Conservation (phyloP, 2,888 invertebrate species). For the Philhelius pedissequus region DNA sequence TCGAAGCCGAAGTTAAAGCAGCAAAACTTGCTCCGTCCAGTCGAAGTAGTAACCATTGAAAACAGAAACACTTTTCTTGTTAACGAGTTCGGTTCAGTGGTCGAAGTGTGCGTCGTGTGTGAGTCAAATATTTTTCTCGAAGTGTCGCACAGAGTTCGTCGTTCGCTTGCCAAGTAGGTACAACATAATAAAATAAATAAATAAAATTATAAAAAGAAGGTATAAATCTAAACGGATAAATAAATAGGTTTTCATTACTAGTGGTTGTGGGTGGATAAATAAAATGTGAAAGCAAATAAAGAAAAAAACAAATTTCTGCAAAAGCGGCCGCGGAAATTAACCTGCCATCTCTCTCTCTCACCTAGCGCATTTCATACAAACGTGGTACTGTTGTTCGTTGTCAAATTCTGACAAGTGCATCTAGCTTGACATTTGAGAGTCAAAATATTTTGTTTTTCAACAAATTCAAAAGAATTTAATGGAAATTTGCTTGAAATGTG, state of each 20-base stretch:
- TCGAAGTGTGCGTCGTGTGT: background rate
- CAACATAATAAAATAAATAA: background rate
- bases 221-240: background rate
- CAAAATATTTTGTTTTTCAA: slow-evolving; percentile 64
- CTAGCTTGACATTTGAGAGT: slow-evolving; percentile 60
- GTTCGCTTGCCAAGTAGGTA: background rate
- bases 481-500: background rate
- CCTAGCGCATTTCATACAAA: slow-evolving; percentile 6
- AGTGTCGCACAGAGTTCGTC: background rate
- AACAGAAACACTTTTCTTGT: slow-evolving; percentile 58
- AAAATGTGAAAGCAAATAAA: slow-evolving; percentile 1
- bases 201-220: background rate
- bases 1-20: no score
- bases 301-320: slow-evolving; percentile 35
- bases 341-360: slow-evolving; percentile 51
- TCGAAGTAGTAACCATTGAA: slow-evolving; percentile 31
- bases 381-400: slow-evolving; percentile 43
- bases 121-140: slow-evolving; percentile 10
- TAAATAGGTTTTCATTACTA: background rate
- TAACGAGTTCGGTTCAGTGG: slow-evolving; percentile 40
- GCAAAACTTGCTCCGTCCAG: slow-evolving; percentile 49
- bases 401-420: slow-evolving; percentile 65
- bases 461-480: background rate
- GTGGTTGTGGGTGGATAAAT: slow-evolving; percentile 1
- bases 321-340: slow-evolving; percentile 60